Evolutionary conservation across 2,797 vertebrate species (phyloP).

Genomic region (Premnoplex brunnescens): DNA sequence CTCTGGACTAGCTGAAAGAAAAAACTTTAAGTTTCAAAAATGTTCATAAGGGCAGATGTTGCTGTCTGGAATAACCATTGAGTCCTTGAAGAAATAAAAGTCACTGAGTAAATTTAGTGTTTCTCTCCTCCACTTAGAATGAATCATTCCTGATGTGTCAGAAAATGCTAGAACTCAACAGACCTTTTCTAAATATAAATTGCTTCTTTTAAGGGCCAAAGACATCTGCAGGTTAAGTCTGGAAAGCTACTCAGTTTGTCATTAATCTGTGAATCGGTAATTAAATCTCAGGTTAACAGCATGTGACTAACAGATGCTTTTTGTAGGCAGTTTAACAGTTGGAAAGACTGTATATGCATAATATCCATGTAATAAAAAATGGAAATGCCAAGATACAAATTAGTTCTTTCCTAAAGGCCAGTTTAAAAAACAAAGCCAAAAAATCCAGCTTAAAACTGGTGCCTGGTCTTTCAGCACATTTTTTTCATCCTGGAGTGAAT

Average conservation of each 20-base stretch:
- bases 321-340: slow-evolving; percentile 44
- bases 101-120: slow-evolving; percentile 37
- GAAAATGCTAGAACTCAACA: slow-evolving; percentile 60
- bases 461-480: neutral
- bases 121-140: slow-evolving; percentile 45
- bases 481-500: neutral
- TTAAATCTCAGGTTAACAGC: slow-evolving; percentile 67
- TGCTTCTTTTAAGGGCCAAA: slow-evolving; percentile 34
- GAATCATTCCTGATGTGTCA: slow-evolving; percentile 57
- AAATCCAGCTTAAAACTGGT: neutral
- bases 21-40: neutral
- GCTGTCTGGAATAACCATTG: slow-evolving; percentile 39
- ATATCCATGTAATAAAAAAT: slow-evolving; percentile 31
- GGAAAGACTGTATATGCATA: slow-evolving; percentile 21
- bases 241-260: slow-evolving; percentile 8
- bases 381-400: slow-evolving; percentile 50
- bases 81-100: slow-evolving; percentile 3
- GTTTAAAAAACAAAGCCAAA: neutral
- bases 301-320: slow-evolving; percentile 18
- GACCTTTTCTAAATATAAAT: slow-evolving; percentile 47
- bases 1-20: neutral
- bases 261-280: slow-evolving; percentile 48
- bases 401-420: neutral
- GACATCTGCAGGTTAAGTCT: slow-evolving; percentile 50
- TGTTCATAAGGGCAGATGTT: neutral